Conservation (phyloP, 2,113 vertebrate genomes). For the Collichthys lucidus region DNA sequence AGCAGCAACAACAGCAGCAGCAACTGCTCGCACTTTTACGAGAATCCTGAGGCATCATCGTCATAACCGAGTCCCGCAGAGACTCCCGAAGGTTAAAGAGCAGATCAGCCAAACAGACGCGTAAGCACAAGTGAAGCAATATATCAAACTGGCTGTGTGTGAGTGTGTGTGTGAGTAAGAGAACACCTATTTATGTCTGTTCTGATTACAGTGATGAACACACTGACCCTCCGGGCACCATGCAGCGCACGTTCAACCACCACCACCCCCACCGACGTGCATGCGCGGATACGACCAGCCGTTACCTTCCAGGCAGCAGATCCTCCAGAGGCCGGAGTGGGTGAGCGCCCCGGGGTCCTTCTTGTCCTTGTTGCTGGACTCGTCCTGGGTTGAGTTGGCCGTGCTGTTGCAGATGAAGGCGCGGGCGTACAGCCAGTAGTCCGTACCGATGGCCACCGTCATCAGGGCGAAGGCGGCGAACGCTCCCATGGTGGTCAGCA, state of each 20-base stretch:
- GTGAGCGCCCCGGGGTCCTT: slow-evolving; percentile 93
- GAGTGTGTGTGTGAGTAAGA: neutral
- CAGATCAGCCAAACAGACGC: neutral
- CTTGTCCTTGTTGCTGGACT: slow-evolving; percentile 87
- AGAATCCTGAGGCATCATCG: neutral
- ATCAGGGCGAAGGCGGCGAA: slow-evolving; percentile 94
- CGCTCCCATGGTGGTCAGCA: slow-evolving; percentile 93
- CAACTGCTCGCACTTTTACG: neutral
- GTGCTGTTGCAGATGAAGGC: slow-evolving; percentile 95
- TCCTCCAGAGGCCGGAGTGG: slow-evolving; percentile 94
- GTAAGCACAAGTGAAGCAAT: neutral
- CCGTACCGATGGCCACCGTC: slow-evolving; percentile 94
- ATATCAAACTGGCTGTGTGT: neutral
- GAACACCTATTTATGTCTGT: slow-evolving; percentile 54
- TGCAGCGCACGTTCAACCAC: neutral
- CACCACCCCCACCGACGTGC: slow-evolving; percentile 5
- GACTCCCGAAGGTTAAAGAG: neutral
- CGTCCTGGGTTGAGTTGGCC: slow-evolving; percentile 88
- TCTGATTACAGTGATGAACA: slow-evolving; percentile 31
- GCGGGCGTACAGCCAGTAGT: slow-evolving; percentile 95
- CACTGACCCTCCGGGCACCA: slow-evolving; percentile 20
- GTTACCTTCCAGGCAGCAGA: slow-evolving; percentile 94
- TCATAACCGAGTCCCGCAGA: neutral
- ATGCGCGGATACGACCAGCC: neutral
- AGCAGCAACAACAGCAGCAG: neutral